Conservation (phyloP, 2,888 invertebrate genomes). For the Phaonia tiefii region DNA sequence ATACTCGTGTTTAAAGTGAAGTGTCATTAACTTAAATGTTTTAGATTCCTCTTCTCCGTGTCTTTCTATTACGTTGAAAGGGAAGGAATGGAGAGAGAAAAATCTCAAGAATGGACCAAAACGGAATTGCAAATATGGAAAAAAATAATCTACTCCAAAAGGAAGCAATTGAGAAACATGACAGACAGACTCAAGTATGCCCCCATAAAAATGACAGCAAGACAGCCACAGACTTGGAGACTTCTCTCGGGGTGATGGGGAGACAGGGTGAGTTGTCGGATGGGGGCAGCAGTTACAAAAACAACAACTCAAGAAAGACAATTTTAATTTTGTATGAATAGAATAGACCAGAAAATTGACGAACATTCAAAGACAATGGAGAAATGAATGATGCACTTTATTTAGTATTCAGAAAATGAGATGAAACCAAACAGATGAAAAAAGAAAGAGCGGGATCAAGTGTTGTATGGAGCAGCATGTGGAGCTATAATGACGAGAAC, state of each 20-base stretch:
- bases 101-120: slow-evolving; percentile 20
- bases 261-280: too few species aligned
- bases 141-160: background rate
- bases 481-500: background rate
- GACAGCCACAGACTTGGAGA: background rate
- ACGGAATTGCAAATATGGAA: background rate
- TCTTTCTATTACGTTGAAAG: background rate
- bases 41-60: slow-evolving; percentile 68
- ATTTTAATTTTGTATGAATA: slow-evolving; percentile 45
- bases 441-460: background rate
- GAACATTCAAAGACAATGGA: slow-evolving; percentile 16
- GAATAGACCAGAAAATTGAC: slow-evolving; percentile 52
- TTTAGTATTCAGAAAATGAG: slow-evolving; percentile 13
- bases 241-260: too few species aligned
- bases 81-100: background rate
- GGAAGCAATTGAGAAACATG: slow-evolving; percentile 19
- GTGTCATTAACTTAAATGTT: slow-evolving; percentile 75
- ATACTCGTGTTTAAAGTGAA: slow-evolving; percentile 62
- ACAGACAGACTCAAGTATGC: slow-evolving; percentile 35
- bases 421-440: background rate
- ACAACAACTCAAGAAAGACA: slow-evolving; percentile 18
- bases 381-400: slow-evolving; percentile 22
- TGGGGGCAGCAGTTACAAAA: background rate
- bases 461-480: background rate
- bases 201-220: slow-evolving; percentile 26